These are phyloP conservation scores for Lordiphosa mommai DNA, from an alignment of 1,140 invertebrate species.

Conservation along the genomic window DNA sequence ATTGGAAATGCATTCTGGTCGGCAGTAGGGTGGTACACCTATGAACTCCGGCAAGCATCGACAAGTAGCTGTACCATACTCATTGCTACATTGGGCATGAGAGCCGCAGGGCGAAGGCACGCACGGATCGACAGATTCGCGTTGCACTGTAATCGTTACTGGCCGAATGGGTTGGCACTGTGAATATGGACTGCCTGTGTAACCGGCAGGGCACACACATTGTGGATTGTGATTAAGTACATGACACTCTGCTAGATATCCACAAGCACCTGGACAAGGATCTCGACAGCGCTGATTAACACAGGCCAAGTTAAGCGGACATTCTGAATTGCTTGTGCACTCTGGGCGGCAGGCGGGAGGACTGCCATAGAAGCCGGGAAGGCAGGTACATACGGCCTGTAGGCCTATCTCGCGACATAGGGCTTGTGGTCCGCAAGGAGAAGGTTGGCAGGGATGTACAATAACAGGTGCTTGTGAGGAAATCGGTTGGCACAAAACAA, in stretches of 20 bases:
- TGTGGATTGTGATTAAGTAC: slow-evolving; percentile 91
- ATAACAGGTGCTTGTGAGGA: slow-evolving; percentile 78
- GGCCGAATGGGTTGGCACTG: slow-evolving; percentile 84
- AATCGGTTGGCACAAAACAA: slow-evolving; percentile 50
- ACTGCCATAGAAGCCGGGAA: slow-evolving; percentile 81
- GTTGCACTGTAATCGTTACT: slow-evolving; percentile 85
- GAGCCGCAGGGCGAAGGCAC: slow-evolving; percentile 87
- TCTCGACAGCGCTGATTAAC: slow-evolving; percentile 82
- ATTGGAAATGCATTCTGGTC: slow-evolving; percentile 84
- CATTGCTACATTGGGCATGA: slow-evolving; percentile 85
- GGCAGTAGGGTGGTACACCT: slow-evolving; percentile 85
- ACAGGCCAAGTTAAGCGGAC: slow-evolving; percentile 81
- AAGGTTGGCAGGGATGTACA: slow-evolving; percentile 81
- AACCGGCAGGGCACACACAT: slow-evolving; percentile 86
- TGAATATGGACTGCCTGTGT: slow-evolving; percentile 86
- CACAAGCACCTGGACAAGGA: slow-evolving; percentile 82
- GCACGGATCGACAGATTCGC: slow-evolving; percentile 86
- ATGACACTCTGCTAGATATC: slow-evolving; percentile 87
- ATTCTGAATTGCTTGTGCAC: slow-evolving; percentile 82
- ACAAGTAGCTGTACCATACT: slow-evolving; percentile 85
- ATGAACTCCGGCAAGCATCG: slow-evolving; percentile 85
- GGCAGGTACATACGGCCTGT: slow-evolving; percentile 80
- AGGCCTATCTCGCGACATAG: slow-evolving; percentile 80
- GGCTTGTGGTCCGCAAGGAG: slow-evolving; percentile 83
- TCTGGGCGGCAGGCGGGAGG: slow-evolving; percentile 83